Conservation (phyloP, 2,113 vertebrate species). For the Catharus minimus region DNA sequence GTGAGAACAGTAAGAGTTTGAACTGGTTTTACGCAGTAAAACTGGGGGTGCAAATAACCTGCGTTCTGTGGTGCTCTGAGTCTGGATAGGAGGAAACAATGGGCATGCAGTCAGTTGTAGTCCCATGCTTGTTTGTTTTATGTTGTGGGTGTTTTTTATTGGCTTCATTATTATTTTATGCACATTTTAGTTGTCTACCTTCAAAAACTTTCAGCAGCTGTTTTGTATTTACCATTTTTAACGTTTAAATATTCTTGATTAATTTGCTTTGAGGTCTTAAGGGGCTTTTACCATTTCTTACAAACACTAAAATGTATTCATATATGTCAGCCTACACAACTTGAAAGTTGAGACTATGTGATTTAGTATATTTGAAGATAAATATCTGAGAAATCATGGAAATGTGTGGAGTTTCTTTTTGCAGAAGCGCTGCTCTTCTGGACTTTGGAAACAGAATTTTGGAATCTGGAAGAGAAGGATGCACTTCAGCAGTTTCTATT, state of each 20-base stretch:
- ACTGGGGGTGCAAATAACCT: not conserved
- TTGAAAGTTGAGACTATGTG: not conserved
- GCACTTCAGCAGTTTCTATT: not conserved
- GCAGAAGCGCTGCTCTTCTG: not conserved
- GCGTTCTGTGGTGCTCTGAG: not conserved
- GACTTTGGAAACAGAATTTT: not conserved
- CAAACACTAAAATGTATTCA: not conserved
- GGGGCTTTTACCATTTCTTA: not conserved
- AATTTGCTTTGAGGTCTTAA: not conserved
- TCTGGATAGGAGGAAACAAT: not conserved
- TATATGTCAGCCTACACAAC: not conserved
- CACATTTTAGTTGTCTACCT: not conserved
- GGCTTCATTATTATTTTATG: not conserved
- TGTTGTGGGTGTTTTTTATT: not conserved
- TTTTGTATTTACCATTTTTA: not conserved
- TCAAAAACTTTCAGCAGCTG: not conserved
- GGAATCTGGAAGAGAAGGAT: not conserved
- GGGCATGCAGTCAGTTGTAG: not conserved
- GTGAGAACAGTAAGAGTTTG: not conserved
- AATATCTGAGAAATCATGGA: not conserved
- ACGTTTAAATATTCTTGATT: not conserved
- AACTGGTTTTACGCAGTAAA: not conserved
- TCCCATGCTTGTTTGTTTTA: not conserved
- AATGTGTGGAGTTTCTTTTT: not conserved
- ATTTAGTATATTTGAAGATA: not conserved